phyloP scores from a whole-genome alignment of 2,113 vertebrate species.

The Phrynosoma blainvillii region DNA sequence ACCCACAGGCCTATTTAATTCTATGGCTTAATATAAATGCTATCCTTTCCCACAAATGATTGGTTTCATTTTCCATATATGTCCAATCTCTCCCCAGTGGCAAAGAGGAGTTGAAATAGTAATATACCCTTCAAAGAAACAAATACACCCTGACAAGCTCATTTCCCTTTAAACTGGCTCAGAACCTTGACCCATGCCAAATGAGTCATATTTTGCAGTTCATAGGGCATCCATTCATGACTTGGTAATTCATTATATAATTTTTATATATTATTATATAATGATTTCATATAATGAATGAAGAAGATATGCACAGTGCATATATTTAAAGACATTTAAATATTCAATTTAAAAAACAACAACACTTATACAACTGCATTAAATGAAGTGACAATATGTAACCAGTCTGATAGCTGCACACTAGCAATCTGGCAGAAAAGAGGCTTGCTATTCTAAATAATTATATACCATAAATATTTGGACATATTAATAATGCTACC shows the following conservation, averaged over 20 bases:
- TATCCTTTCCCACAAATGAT: fast-evolving
- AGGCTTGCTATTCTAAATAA: background rate
- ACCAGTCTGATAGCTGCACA: background rate
- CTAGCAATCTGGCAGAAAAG: constrained; percentile 9
- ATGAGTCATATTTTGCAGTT: background rate
- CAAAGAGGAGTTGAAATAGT: background rate
- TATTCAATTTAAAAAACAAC: background rate
- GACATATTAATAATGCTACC: background rate
- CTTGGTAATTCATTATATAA: constrained; percentile 5
- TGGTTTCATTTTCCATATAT: background rate
- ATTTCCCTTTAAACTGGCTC: background rate
- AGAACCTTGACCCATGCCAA: background rate
- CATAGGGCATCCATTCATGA: background rate
- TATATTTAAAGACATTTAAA: background rate
- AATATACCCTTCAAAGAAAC: background rate
- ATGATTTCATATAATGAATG: background rate
- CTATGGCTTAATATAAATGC: background rate
- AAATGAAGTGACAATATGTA: constrained; percentile 2
- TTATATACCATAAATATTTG: background rate
- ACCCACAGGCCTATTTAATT: background rate
- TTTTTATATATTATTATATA: background rate
- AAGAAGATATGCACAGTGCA: background rate
- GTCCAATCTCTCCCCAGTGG: background rate
- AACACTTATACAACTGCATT: background rate
- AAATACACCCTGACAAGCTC: background rate